Conservation (phyloP, 2,888 invertebrate species). For the Leptothorax acervorum region DNA sequence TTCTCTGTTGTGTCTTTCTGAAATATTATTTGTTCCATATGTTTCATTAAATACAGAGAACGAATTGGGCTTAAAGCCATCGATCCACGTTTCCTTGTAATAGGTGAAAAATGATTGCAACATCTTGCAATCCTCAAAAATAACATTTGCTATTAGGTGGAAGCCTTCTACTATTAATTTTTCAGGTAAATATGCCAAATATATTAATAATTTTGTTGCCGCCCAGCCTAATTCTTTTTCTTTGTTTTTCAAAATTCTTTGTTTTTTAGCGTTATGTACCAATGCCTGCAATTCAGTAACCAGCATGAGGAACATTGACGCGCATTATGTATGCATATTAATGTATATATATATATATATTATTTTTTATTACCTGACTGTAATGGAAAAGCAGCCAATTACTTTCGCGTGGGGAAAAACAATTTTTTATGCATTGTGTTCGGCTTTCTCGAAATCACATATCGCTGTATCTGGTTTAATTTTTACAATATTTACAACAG, state of each 20-base stretch:
- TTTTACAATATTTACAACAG: not conserved
- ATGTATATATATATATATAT: not conserved
- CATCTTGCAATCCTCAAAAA: not conserved
- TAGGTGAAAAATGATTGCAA: not conserved
- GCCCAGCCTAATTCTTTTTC: not conserved
- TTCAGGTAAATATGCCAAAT: not conserved
- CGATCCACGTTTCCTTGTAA: not conserved
- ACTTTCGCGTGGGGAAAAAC: not conserved
- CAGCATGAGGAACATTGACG: not conserved
- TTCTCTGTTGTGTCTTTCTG: not conserved
- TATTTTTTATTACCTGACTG: not conserved
- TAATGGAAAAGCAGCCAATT: constrained; percentile 12
- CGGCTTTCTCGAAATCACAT: not conserved
- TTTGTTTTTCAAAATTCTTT: not conserved
- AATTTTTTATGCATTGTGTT: not conserved
- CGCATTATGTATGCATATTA: not conserved
- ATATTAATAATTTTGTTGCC: not conserved
- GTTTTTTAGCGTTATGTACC: not conserved
- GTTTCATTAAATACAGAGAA: not conserved
- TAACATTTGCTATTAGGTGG: not conserved
- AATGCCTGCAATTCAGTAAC: not conserved
- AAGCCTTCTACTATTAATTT: not conserved
- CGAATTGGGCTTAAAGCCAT: not conserved
- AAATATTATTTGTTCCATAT: not conserved
- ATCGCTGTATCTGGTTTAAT: not conserved